Percentiles rank a stretch among this genome's conserved stretches.
These are phyloP conservation scores for Myxocyprinus asiaticus DNA, from an alignment of 2,113 vertebrate species.

Conservation along the genomic window DNA sequence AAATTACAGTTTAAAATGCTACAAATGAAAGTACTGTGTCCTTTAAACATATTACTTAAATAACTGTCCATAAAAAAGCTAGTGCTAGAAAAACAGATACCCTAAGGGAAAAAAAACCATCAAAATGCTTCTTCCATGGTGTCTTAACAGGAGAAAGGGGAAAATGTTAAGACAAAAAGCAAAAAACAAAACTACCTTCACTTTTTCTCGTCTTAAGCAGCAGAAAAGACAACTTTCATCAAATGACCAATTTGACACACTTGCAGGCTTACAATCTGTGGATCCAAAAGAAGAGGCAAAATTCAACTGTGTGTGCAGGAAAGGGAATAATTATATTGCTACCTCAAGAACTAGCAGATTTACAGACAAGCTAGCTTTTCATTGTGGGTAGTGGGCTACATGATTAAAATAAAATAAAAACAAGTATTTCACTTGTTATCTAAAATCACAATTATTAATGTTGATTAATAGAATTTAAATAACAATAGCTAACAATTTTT, in stretches of 20 bases:
- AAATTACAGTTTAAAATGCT: constrained; percentile 2
- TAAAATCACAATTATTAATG: no score
- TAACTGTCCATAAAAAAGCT: neutral
- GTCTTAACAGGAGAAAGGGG: constrained; percentile 11
- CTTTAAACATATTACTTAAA: neutral
- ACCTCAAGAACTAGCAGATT: neutral
- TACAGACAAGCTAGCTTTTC: neutral
- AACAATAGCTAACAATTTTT: no score
- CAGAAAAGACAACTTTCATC: constrained; percentile 98
- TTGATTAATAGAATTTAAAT: no score
- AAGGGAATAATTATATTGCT: constrained; percentile 7
- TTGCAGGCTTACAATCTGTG: constrained; percentile 88
- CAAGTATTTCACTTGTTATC: no score
- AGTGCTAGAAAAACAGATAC: neutral
- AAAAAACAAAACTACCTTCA: constrained; percentile 84
- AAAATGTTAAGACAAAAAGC: neutral
- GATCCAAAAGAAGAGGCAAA: constrained; percentile 65
- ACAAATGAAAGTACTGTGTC: neutral
- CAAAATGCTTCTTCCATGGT: neutral
- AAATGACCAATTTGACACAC: constrained; percentile 95
- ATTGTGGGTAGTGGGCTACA: neutral
- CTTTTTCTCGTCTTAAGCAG: constrained; percentile 97
- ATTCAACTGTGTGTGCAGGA: constrained; percentile 31
- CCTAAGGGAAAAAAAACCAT: neutral
- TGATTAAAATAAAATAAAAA: no score